These are phyloP conservation scores for Lonchura striata DNA, from an alignment of 2,113 vertebrate genomes.

Conservation along the genomic window DNA sequence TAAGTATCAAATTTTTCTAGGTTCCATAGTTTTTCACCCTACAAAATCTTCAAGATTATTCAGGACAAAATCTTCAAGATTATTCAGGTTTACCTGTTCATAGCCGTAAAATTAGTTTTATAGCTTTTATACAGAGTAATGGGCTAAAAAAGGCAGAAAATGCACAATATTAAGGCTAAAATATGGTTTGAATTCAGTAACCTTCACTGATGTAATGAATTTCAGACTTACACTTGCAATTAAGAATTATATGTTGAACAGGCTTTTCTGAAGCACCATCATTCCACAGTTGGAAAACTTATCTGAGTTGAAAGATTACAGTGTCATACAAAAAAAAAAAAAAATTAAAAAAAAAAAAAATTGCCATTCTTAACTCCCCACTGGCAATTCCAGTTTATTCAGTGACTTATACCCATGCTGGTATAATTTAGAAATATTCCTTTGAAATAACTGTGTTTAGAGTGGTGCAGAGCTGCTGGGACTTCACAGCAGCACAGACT, in stretches of 20 bases:
- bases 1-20: not conserved
- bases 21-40: not conserved
- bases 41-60: not conserved
- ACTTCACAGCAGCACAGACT: not conserved
- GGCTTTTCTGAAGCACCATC: not conserved
- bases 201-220: not conserved
- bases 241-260: not conserved
- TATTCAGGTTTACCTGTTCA: not conserved
- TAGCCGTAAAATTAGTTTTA: not conserved
- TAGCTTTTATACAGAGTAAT: not conserved
- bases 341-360: too few species aligned
- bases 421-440: not conserved
- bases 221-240: not conserved
- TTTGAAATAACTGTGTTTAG: not conserved
- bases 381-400: not conserved
- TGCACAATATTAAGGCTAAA: not conserved
- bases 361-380: not conserved
- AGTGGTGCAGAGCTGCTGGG: not conserved
- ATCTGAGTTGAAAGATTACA: not conserved
- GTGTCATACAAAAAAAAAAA: not conserved
- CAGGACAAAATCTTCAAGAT: not conserved
- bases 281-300: not conserved
- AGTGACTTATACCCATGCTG: constrained; percentile 17
- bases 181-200: not conserved
- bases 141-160: not conserved